These are phyloP conservation scores for Lithophane leautieri DNA, from an alignment of 2,888 invertebrate species.

Conservation along the genomic window DNA sequence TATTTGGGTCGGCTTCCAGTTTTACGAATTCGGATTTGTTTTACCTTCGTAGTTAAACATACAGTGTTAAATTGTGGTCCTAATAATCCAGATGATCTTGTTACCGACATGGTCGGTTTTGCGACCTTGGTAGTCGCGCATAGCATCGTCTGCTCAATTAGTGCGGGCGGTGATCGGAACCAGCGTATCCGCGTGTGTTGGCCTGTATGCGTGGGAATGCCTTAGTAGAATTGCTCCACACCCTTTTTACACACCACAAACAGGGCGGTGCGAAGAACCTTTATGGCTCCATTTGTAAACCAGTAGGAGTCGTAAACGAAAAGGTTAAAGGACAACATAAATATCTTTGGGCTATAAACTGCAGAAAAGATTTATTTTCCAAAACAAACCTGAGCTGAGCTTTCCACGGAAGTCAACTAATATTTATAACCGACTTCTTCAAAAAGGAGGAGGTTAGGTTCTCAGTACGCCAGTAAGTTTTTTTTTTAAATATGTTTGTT, in stretches of 20 bases:
- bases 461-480: no score
- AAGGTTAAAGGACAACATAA: conserved; percentile 32
- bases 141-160: conserved; percentile 84
- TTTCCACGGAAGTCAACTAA: neutral
- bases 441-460: no score
- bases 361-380: neutral
- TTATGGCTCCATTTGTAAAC: conserved; percentile 60
- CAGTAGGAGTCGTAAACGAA: conserved; percentile 39
- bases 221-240: conserved; percentile 73
- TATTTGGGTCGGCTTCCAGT: neutral
- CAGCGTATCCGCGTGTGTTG: conserved; percentile 82
- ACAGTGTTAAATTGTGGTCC: conserved; percentile 4
- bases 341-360: neutral
- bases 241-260: conserved; percentile 75
- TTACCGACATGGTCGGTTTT: conserved; percentile 50
- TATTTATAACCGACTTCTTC: no score
- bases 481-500: no score
- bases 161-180: conserved; percentile 87
- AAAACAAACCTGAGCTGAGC: neutral
- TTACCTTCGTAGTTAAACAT: neutral
- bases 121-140: conserved; percentile 76
- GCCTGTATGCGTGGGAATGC: conserved; percentile 83
- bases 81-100: conserved; percentile 51
- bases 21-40: conserved; percentile 4
- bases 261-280: conserved; percentile 51